phyloP scores from a whole-genome alignment of 2,888 invertebrate species.

The Protodeltote pygarga region DNA sequence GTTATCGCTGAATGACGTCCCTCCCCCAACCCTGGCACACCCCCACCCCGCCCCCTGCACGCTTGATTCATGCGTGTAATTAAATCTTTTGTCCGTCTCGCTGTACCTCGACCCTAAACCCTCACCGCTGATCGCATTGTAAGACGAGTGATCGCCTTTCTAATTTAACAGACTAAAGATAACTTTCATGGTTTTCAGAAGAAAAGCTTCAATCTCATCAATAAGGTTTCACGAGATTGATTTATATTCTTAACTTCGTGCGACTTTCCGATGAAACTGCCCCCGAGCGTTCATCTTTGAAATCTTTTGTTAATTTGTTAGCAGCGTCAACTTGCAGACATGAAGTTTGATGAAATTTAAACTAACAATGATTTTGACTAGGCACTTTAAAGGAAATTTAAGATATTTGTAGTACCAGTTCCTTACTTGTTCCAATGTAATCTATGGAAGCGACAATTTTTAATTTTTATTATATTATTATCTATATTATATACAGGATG shows the following conservation, averaged over 20 bases:
- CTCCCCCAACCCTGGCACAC: constrained; percentile 53
- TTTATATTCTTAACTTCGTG: constrained; percentile 54
- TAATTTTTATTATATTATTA: too few species aligned
- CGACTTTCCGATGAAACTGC: constrained; percentile 14
- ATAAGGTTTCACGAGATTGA: constrained; percentile 70
- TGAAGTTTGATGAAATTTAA: constrained; percentile 15
- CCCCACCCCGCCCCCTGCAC: constrained; percentile 58
- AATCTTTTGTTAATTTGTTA: constrained; percentile 20
- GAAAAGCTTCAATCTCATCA: constrained; percentile 66
- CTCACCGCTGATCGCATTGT: constrained; percentile 68
- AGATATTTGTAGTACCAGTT: too few species aligned
- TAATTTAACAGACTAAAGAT: constrained; percentile 69
- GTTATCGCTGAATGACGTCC: constrained; percentile 65
- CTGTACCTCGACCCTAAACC: constrained; percentile 65
- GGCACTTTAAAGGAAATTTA: too few species aligned
- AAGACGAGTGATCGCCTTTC: constrained; percentile 69
- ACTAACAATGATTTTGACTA: too few species aligned
- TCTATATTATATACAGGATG: too few species aligned
- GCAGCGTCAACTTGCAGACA: constrained; percentile 4
- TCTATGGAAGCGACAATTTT: too few species aligned
- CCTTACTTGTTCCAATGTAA: too few species aligned
- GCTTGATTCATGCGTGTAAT: constrained; percentile 86
- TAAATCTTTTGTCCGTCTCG: constrained; percentile 83
- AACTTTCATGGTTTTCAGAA: constrained; percentile 52
- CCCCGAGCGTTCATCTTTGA: constrained; percentile 13